These are phyloP conservation scores for Cremastinae sp. DNA, from an alignment of 2,888 invertebrate genomes.

Conservation along the genomic window DNA sequence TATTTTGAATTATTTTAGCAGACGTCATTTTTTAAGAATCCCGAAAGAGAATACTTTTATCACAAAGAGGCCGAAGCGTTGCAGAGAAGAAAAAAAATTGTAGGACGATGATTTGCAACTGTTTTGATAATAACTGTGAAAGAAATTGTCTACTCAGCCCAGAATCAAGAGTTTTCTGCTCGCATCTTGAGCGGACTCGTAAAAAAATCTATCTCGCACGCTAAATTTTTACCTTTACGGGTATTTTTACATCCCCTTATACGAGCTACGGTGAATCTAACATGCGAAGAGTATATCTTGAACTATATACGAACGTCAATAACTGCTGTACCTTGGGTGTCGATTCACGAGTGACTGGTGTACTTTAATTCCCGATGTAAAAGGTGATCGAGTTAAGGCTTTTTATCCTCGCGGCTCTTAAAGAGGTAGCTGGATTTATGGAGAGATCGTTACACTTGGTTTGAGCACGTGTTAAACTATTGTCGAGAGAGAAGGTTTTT, in stretches of 20 bases:
- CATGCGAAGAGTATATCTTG: not conserved
- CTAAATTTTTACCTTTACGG: not conserved
- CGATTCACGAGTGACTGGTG: slow-evolving; percentile 33
- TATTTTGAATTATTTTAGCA: too few relatives aligned
- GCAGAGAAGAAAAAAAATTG: too few relatives aligned
- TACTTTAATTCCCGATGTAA: slow-evolving; percentile 20
- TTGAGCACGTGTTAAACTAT: slow-evolving; percentile 10
- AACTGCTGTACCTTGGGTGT: slow-evolving; percentile 12
- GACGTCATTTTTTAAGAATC: too few relatives aligned
- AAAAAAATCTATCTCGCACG: not conserved
- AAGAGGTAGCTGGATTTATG: slow-evolving; percentile 20
- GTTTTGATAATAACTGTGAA: too few relatives aligned
- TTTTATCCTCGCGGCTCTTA: not conserved
- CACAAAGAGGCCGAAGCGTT: too few relatives aligned
- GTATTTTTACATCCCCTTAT: not conserved
- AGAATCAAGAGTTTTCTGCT: not conserved
- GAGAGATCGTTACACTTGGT: slow-evolving; percentile 24
- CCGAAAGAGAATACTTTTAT: too few relatives aligned
- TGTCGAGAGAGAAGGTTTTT: not conserved
- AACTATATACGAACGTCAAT: slow-evolving; percentile 21
- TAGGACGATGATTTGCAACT: too few relatives aligned
- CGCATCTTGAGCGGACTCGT: not conserved
- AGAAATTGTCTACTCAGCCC: not conserved
- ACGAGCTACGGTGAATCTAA: not conserved
- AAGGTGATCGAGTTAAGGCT: slow-evolving; percentile 42